Evolutionary conservation across 2,888 invertebrate genomes (phyloP).

Genomic region (Masnerella sp.): DNA sequence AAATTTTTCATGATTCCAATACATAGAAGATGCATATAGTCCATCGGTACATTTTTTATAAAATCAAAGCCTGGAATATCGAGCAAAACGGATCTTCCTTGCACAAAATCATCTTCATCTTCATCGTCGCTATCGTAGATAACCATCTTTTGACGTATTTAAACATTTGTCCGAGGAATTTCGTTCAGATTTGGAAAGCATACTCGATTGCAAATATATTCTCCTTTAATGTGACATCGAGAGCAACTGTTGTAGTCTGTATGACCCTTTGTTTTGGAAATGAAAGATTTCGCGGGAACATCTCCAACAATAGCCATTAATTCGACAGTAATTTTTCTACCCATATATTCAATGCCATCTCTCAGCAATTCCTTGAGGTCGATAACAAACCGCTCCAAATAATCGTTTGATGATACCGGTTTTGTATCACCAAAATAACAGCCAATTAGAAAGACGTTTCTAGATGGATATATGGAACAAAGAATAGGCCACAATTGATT

Average conservation of each 20-base stretch:
- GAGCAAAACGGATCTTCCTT: conserved; percentile 19
- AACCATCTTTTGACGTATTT: too few species aligned
- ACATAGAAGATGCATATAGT: conserved; percentile 20
- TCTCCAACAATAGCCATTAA: conserved; percentile 34
- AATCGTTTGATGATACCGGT: conserved; percentile 11
- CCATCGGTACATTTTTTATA: conserved; percentile 15
- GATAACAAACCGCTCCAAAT: background rate
- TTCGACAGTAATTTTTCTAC: conserved; percentile 4
- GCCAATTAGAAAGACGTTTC: conserved; percentile 24
- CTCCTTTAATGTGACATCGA: background rate
- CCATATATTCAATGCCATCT: conserved; percentile 10
- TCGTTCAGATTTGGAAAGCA: too few species aligned
- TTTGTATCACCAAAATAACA: conserved; percentile 40
- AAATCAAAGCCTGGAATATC: conserved; percentile 23
- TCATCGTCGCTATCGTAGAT: too few species aligned
- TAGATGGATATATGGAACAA: conserved; percentile 11
- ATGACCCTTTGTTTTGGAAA: conserved; percentile 15
- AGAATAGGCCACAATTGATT: conserved; percentile 51
- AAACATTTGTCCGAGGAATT: too few species aligned
- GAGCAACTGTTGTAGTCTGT: conserved; percentile 3
- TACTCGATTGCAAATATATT: too few species aligned
- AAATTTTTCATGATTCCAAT: conserved; percentile 22
- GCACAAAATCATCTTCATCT: too few species aligned
- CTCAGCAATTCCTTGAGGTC: conserved; percentile 1
- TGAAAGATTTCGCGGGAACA: conserved; percentile 38